Evolutionary conservation across 2,113 vertebrate genomes (phyloP), one percentile per base, ranked within the genome.

Genomic region (Otocyon megalotis): DNA sequence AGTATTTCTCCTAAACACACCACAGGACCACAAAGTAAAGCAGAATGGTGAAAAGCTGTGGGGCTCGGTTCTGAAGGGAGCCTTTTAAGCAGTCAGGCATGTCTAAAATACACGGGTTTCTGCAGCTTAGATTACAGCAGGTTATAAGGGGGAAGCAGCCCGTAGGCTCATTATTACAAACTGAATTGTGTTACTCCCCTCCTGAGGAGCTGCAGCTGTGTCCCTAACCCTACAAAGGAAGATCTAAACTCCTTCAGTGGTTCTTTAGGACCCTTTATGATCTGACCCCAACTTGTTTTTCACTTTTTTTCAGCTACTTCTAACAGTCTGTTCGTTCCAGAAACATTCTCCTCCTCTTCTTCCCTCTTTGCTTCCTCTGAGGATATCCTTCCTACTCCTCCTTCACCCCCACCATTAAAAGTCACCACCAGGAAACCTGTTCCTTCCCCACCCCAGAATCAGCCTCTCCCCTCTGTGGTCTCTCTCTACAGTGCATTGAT

Each of bases 311-410:
- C 24, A 54, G 62, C 60, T 94, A 43, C 43, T 86, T 82, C n/a
- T 88, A 50, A 67, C 16, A 67, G 4, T 93, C 63, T 80, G 24
- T 81, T 81, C 53, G 50, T 69, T 88, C 37, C 60, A 71, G 65
- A 84, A 92, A 54, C 32, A 67, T 62, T 85, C 79, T 84, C 79
- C 30, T 67, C 80, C 35, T 15, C 71, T 94, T 76, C 28, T 94
- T 76, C 28, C 56, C 9, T 43, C 32, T 67, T 92, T 28, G 90
- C 54, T 93, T 37, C 72, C 28, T 88, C 92, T 60, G 8, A 63
- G 56, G 77, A 93, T 83, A 58, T 48, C 50, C 50, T 86, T 48
- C 50, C 50, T 86, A 19, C n/a, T 84, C 62, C 12, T 74, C 35
- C 53, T 92, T 90, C 32, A 63, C 48, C 26, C 56, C 6, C 17